Base-by-base conservation (phyloP, 2,113 vertebrate genomes). In the Lagopus muta region DNA sequence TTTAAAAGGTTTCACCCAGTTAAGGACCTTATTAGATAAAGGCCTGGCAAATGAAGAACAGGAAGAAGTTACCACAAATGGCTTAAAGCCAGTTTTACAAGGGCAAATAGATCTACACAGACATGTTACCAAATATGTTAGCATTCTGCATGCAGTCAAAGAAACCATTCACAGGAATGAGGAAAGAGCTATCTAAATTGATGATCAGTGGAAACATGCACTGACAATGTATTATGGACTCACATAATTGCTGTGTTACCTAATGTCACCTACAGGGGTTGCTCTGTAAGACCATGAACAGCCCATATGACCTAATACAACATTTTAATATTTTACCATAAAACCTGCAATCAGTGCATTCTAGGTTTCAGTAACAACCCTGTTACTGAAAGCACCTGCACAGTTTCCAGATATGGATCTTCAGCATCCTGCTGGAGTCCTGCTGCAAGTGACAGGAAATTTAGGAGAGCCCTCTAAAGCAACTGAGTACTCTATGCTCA, bases 161-260 rank as follows among this genome's bases (percentile, higher is more conserved):
- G 52, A 89, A 85, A 88, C 15, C 25, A 48, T 10, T 20, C 82
- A 36, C 0, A 62, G 22, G 24, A 94, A 76, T 40, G 65, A 74
- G 67, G 70, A 52, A 16, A 1, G n/a, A 82, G 38, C 18, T 52
- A 50, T 43, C 34, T 86, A 71, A 83, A 90, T 43, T 25, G 25
- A 30, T 42, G 61, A 3, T 0, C 0, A 4, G 32, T 67, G 42
- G 70, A 67, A 86, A 50, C 8, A 34, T 3, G 36, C 18, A 42
- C 15, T 70, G 45, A 36, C 0, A 0, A 30, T 38, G 16, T 7
- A 12, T 28, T 42, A 64, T 5, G 34, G 77, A 75, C 28, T 50
- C 70, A 67, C 74, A 89, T 55, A 74, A 92, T 27, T 66, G n/a
- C 1, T 4, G 2, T 54, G 58, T 27, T 52, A 58, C 36, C 3